Conservation (phyloP, 1,140 invertebrate species). For the Globodera ellingtonae region DNA sequence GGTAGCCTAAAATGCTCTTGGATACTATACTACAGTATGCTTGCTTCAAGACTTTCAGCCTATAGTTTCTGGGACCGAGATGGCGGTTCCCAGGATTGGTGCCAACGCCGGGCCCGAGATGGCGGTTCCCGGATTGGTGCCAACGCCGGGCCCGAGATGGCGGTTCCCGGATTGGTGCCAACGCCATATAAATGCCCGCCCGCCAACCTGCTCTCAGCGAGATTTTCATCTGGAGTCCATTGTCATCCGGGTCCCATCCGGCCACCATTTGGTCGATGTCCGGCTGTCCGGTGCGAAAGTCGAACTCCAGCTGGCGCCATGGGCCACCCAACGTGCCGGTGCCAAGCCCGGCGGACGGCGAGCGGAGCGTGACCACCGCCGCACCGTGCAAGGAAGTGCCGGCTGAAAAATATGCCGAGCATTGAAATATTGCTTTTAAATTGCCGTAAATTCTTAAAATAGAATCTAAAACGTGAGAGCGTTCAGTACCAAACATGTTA, state of each 20-base stretch:
- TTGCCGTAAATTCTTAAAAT: too few relatives aligned
- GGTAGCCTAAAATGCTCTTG: slow-evolving; percentile 19
- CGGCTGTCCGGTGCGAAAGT: slow-evolving; percentile 31
- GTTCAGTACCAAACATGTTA: too few relatives aligned
- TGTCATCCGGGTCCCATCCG: slow-evolving; percentile 6
- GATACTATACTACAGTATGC: not conserved
- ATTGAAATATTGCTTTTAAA: too few relatives aligned
- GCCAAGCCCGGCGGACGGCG: not conserved
- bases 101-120: too few relatives aligned
- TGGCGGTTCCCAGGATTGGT: too few relatives aligned
- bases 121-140: too few relatives aligned
- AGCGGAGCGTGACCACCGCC: not conserved
- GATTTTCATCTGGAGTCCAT: slow-evolving; percentile 22
- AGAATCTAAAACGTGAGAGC: too few relatives aligned
- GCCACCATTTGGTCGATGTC: slow-evolving; percentile 22
- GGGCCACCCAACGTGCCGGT: not conserved
- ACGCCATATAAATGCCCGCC: too few relatives aligned
- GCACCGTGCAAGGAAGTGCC: not conserved
- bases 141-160: too few relatives aligned
- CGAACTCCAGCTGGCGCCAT: slow-evolving; percentile 30
- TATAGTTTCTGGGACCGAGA: too few relatives aligned
- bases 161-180: too few relatives aligned
- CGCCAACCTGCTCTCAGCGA: slow-evolving; percentile 22
- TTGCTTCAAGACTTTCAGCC: not conserved
- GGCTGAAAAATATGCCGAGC: not conserved